These are phyloP conservation scores for human (Homo sapiens) DNA, from an alignment of 2,113 vertebrate genomes.

Conservation along the genomic window DNA sequence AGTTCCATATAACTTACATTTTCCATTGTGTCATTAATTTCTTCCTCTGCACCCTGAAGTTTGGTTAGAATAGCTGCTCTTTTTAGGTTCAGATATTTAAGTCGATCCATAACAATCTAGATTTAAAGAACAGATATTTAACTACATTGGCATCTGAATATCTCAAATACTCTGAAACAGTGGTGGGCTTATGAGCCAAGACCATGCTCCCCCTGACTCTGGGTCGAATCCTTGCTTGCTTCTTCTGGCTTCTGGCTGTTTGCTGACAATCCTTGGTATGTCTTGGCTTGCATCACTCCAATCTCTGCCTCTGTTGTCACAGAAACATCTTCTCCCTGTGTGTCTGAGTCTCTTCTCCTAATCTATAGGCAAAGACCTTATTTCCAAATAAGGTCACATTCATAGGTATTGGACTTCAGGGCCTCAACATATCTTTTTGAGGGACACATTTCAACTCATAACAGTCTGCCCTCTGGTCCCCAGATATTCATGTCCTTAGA, in stretches of 20 bases:
- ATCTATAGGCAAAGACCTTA: neutral
- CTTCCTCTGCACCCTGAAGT: constrained; percentile 86
- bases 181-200: neutral
- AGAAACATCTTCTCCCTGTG: neutral
- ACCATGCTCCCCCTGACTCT: neutral
- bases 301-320: neutral
- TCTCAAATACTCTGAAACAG: neutral
- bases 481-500: neutral
- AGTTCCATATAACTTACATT: constrained; percentile 81
- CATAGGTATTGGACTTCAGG: neutral
- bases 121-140: constrained; percentile 66
- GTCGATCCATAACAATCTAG: constrained; percentile 87
- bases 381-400: neutral
- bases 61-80: constrained; percentile 85
- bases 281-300: neutral
- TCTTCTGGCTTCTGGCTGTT: neutral
- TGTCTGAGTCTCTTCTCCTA: neutral
- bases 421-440: neutral
- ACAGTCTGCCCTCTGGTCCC: neutral
- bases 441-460: neutral
- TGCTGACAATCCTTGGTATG: neutral
- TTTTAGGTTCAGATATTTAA: constrained; percentile 89
- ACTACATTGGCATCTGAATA: constrained; percentile 34
- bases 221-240: neutral
- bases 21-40: constrained; percentile 80